Base-by-base conservation (phyloP, 23 tunicate species). In the Ascidia mentula region DNA sequence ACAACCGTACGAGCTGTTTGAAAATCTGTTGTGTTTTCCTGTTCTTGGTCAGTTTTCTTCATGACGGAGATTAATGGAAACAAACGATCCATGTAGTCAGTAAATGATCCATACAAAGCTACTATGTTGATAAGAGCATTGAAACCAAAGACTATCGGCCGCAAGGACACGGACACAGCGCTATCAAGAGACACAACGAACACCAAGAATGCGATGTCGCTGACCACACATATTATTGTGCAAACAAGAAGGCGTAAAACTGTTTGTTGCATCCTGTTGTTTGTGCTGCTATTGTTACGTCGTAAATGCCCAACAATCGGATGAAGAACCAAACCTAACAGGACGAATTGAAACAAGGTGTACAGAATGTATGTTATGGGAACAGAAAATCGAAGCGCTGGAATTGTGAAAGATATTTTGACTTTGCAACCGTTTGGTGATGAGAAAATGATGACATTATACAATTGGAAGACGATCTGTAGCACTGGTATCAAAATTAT, bases 241-340 rank as follows among this genome's bases (percentile, higher is more conserved):
- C 80, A 77, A 15, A 40, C 37, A 34, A 36, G 26, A 1, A 77
- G 31, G 35, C 80, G 80, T 31, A 77, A 8, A 38, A 46, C 80
- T 2, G 45, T 37, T 0, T 45, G 30, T 32, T 39, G 35, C 9
- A 77, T 45, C 13, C 31, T 45, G 2, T 69, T 28, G 31, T 24
- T 26, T n/a, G n/a, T n/a, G 32, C 32, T 18, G 5, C 80, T 69
- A 37, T 30, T 77, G 32, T 77, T 77, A 1, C 45, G 45, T 2
- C 69, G 69, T 28, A 45, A 28, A 77, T 77, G 80, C 18, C 80
- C 31, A 18, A 77, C 69, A 24, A 77, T 32, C 32, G 80, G 80
- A 37, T 32, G 37, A 1, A 77, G 69, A 13, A 77, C 80, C 24
- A 46, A 37, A n/a, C 80, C 80, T 0, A 77, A 37, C 26, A 77